Conservation (phyloP, 1,140 invertebrate genomes). For the Trigoniulus corallinus region DNA sequence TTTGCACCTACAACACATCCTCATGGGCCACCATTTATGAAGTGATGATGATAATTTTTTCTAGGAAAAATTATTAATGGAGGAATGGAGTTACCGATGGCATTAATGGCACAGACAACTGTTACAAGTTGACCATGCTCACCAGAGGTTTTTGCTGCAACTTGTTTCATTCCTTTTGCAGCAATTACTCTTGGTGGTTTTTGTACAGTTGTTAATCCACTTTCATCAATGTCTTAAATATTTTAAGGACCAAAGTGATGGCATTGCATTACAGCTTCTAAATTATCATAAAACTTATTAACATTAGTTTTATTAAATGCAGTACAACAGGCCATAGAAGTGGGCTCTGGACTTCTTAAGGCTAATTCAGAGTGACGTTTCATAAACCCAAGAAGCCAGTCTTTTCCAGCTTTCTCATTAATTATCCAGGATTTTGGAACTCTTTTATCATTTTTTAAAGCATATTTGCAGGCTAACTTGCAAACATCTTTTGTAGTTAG, state of each 20-base stretch:
- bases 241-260: slow-evolving; percentile 7
- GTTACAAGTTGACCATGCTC: slow-evolving; percentile 14
- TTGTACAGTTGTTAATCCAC: slow-evolving; percentile 28
- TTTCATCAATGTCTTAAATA: slow-evolving; percentile 21
- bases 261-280: slow-evolving; percentile 12
- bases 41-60: slow-evolving; percentile 19
- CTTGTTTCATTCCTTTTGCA: slow-evolving; percentile 12
- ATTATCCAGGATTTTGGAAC: slow-evolving; percentile 20
- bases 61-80: slow-evolving; percentile 26
- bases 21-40: slow-evolving; percentile 20
- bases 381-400: slow-evolving; percentile 30
- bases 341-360: slow-evolving; percentile 24
- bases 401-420: slow-evolving; percentile 22
- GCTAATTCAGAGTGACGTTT: slow-evolving; percentile 26
- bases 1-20: slow-evolving; percentile 20
- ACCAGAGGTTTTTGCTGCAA: slow-evolving; percentile 13
- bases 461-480: slow-evolving; percentile 24
- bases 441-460: slow-evolving; percentile 19
- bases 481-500: slow-evolving; percentile 22
- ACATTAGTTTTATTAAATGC: slow-evolving; percentile 32
- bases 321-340: slow-evolving; percentile 27
- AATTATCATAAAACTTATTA: slow-evolving; percentile 22
- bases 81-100: slow-evolving; percentile 6
- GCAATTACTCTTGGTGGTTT: slow-evolving; percentile 17
- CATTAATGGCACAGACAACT: slow-evolving; percentile 7